Evolutionary conservation across 2,113 vertebrate species (phyloP).

Genomic region (Elephantulus edwardii): DNA sequence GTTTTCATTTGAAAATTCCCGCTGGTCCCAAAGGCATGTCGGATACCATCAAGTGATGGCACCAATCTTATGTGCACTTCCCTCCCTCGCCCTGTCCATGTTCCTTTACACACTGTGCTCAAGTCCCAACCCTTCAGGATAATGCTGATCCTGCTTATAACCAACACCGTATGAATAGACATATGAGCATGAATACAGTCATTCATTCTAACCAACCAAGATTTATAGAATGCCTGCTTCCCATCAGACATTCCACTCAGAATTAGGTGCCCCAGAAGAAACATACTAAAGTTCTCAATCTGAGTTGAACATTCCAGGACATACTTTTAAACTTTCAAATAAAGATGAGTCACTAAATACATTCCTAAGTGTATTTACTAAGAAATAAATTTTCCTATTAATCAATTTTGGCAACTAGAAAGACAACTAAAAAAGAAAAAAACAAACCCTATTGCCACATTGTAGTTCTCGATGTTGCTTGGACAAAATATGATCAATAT

Average conservation of each 20-base stretch:
- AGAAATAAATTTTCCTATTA: neutral
- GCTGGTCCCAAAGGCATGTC: constrained; percentile 42
- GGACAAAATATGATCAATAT: neutral
- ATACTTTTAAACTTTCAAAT: constrained; percentile 24
- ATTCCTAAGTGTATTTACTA: neutral
- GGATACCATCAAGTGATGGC: neutral
- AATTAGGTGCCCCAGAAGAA: neutral
- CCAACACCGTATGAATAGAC: neutral
- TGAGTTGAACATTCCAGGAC: neutral
- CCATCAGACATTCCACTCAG: neutral
- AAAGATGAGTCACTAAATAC: neutral
- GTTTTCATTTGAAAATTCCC: constrained; percentile 60
- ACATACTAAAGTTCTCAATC: neutral
- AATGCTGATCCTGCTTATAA: neutral
- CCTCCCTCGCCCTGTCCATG: neutral
- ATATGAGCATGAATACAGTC: neutral
- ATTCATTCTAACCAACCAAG: neutral
- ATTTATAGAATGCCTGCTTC: neutral
- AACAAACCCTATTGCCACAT: neutral
- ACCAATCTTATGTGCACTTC: neutral
- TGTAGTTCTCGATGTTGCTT: neutral
- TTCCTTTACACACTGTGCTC: neutral
- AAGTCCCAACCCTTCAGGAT: neutral
- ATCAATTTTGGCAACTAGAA: constrained; percentile 20
- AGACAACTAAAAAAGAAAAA: too few species aligned